Percentiles rank a stretch among this genome's conserved stretches.
Evolutionary conservation across 2,888 invertebrate genomes (phyloP).

Genomic region (Oligia latruncula): DNA sequence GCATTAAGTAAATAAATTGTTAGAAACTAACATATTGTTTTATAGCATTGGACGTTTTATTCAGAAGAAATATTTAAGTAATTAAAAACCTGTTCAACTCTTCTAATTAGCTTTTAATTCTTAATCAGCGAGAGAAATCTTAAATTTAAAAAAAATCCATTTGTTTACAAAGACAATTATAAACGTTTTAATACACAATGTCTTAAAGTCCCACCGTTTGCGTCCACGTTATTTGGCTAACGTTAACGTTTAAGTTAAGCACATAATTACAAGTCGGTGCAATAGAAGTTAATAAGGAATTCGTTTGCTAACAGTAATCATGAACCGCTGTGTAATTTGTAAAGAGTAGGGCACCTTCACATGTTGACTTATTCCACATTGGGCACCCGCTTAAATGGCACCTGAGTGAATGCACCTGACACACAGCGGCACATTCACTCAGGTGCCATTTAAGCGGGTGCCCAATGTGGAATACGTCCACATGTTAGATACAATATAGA

Average conservation of each 20-base stretch:
- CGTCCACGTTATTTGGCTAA: slow-evolving; percentile 39
- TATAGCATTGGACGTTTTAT: not conserved
- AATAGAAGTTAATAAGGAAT: slow-evolving; percentile 64
- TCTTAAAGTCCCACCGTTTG: slow-evolving; percentile 14
- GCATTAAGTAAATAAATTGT: slow-evolving; percentile 20
- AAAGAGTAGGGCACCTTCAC: slow-evolving; percentile 36
- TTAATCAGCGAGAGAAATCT: slow-evolving; percentile 48
- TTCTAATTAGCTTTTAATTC: slow-evolving; percentile 16
- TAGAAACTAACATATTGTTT: slow-evolving; percentile 10
- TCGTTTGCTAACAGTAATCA: slow-evolving; percentile 52
- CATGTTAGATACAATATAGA: not conserved
- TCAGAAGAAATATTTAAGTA: slow-evolving; percentile 12
- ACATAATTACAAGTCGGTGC: slow-evolving; percentile 44
- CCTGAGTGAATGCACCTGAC: no score
- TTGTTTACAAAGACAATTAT: slow-evolving; percentile 39
- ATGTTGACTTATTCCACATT: not conserved
- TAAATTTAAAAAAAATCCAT: slow-evolving; percentile 30
- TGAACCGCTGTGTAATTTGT: slow-evolving; percentile 33
- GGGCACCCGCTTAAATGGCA: no score
- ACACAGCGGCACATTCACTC: no score
- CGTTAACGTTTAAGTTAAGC: slow-evolving; percentile 55
- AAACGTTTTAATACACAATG: slow-evolving; percentile 25
- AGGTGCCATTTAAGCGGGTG: no score
- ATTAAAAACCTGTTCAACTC: not conserved
- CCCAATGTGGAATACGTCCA: no score